Percentiles rank a stretch among this genome's conserved stretches.
phyloP scores from a whole-genome alignment of 37 sponge, comb jelly and placozoan species.

The Halisarca cf. caerulea region DNA sequence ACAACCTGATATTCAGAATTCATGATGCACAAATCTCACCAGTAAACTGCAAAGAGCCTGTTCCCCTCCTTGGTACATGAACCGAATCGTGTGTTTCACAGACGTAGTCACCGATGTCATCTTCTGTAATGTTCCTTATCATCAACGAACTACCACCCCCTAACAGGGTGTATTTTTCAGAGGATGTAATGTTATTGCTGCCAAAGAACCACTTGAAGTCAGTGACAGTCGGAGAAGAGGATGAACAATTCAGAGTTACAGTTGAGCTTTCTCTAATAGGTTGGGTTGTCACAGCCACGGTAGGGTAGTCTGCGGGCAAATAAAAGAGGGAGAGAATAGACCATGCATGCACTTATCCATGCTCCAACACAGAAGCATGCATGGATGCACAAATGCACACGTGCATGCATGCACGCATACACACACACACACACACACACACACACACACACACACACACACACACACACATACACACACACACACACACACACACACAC shows the following conservation, averaged over 20 bases:
- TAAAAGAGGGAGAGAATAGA: neutral
- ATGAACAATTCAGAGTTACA: neutral
- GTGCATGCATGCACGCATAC: conserved; percentile 6
- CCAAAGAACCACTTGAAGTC: neutral
- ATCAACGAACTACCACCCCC: neutral
- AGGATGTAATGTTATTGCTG: neutral
- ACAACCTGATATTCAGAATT: neutral
- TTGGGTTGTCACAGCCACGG: neutral
- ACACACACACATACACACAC: conserved; percentile 13
- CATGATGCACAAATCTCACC: neutral
- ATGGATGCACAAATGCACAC: neutral
- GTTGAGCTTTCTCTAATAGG: neutral
- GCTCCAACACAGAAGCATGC: neutral
- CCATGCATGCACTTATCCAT: neutral
- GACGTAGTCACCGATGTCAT: neutral
- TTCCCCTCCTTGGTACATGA: conserved; percentile 10
- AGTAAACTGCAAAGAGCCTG: neutral
- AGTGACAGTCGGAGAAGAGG: neutral
- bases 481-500: conserved; percentile 19
- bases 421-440: neutral
- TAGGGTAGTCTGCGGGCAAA: neutral
- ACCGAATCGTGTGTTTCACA: neutral
- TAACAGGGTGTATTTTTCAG: neutral
- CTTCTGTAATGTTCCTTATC: neutral
- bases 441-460: neutral